A percentile compares a stretch with the other conserved stretches of the same genome.
Conservation (phyloP, 2,113 vertebrate genomes). For the Leucopsar rothschildi region DNA sequence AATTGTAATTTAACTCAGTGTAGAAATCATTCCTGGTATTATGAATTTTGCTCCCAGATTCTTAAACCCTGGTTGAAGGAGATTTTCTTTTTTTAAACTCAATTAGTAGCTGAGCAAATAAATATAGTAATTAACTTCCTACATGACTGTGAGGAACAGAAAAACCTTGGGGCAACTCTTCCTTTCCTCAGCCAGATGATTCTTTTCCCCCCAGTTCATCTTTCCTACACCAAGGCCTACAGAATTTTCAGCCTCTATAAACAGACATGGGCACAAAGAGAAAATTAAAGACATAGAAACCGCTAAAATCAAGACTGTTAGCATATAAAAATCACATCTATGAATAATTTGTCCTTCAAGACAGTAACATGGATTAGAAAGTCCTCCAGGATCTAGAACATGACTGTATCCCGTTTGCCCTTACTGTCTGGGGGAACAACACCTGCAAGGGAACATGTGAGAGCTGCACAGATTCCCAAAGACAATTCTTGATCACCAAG, state of each 20-base stretch:
- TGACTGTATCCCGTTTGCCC: neutral
- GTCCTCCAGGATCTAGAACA: neutral
- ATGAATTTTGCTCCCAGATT: neutral
- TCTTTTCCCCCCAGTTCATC: neutral
- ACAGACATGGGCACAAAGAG: fast-evolving
- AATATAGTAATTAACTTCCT: neutral
- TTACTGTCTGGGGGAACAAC: neutral
- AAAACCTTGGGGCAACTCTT: neutral
- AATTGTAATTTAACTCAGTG: neutral
- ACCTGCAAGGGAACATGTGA: neutral
- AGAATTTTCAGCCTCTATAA: neutral
- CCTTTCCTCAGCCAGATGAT: neutral
- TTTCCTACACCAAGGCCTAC: neutral
- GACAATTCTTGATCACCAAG: neutral
- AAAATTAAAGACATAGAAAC: neutral
- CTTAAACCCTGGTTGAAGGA: neutral
- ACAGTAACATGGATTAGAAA: neutral
- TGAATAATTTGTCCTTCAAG: neutral
- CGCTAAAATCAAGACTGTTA: neutral
- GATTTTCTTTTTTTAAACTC: neutral
- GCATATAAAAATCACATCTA: neutral
- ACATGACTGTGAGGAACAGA: neutral
- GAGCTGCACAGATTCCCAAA: neutral
- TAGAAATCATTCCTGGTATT: neutral
- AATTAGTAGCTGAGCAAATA: neutral